Percentiles rank a stretch among this genome's conserved stretches.
Evolutionary conservation across 2,797 vertebrate species (phyloP).

Genomic region (Sebastes trivittatus): DNA sequence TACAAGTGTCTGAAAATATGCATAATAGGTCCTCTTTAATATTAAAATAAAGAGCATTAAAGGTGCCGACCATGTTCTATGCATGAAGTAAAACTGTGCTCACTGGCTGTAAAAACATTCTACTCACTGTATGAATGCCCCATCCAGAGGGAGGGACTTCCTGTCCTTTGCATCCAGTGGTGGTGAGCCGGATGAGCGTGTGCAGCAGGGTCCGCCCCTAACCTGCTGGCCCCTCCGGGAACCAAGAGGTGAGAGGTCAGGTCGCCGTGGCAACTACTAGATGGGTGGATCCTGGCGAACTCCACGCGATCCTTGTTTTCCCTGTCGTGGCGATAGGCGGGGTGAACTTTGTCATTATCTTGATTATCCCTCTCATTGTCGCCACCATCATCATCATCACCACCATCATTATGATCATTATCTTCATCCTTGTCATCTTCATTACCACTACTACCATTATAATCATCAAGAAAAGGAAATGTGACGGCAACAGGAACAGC

Average conservation of each 20-base stretch:
- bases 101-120: neutral
- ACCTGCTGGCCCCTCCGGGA: constrained; percentile 85
- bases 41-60: neutral
- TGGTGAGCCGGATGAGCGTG: constrained; percentile 90
- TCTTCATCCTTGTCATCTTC: constrained; percentile 74
- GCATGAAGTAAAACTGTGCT: neutral
- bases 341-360: constrained; percentile 71
- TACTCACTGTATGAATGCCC: constrained; percentile 93
- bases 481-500: constrained; percentile 60
- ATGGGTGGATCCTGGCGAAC: constrained; percentile 92
- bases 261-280: constrained; percentile 92
- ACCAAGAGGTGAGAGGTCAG: constrained; percentile 94
- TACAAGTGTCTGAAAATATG: too few species aligned
- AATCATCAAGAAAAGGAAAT: constrained; percentile 74
- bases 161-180: constrained; percentile 95
- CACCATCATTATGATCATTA: constrained; percentile 73
- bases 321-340: constrained; percentile 68
- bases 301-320: constrained; percentile 97
- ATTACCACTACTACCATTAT: constrained; percentile 74
- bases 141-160: constrained; percentile 98
- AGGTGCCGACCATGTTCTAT: too few species aligned
- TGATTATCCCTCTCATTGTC: constrained; percentile 72
- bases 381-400: constrained; percentile 47
- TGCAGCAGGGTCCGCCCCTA: constrained; percentile 85
- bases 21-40: too few species aligned